A percentile compares a stretch with the other conserved stretches of the same genome.
Evolutionary conservation across 2,113 vertebrate species (phyloP).

Genomic region (Scolopax mira): DNA sequence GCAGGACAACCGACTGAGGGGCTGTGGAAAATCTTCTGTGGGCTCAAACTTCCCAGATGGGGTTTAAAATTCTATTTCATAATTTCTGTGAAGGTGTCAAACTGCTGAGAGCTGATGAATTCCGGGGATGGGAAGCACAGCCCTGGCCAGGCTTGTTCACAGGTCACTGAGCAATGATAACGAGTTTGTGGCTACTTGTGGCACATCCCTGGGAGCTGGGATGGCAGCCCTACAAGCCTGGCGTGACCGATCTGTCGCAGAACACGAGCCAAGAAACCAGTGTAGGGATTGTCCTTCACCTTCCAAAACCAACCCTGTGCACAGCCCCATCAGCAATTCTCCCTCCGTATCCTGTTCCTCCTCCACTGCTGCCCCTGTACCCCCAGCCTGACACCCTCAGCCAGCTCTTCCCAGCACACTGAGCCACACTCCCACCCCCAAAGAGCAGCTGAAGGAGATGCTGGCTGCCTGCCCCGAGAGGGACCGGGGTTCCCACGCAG

Average conservation of each 20-base stretch:
- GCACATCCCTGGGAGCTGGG: not conserved
- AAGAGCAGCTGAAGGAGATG: not conserved
- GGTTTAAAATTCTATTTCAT: not conserved
- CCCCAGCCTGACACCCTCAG: too few relatives aligned
- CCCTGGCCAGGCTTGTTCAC: not conserved
- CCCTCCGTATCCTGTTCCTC: not conserved
- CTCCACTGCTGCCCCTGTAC: not conserved
- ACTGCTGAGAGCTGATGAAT: not conserved
- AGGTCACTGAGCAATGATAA: not conserved
- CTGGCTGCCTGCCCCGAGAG: not conserved
- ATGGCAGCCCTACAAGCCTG: not conserved
- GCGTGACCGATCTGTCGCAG: accelerated
- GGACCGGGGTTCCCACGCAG: not conserved
- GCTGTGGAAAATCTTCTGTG: not conserved
- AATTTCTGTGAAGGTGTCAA: not conserved
- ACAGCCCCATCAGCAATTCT: not conserved
- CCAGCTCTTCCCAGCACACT: not conserved
- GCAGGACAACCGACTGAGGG: accelerated
- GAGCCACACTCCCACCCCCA: not conserved
- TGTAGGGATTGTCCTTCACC: accelerated
- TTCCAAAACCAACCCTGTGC: not conserved
- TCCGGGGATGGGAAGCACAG: not conserved
- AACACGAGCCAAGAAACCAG: not conserved
- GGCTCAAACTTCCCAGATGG: not conserved
- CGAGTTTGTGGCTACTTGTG: not conserved